Conservation (phyloP, 37 sponge, comb jelly and placozoan genomes). For the Dysidea cf. avara region DNA sequence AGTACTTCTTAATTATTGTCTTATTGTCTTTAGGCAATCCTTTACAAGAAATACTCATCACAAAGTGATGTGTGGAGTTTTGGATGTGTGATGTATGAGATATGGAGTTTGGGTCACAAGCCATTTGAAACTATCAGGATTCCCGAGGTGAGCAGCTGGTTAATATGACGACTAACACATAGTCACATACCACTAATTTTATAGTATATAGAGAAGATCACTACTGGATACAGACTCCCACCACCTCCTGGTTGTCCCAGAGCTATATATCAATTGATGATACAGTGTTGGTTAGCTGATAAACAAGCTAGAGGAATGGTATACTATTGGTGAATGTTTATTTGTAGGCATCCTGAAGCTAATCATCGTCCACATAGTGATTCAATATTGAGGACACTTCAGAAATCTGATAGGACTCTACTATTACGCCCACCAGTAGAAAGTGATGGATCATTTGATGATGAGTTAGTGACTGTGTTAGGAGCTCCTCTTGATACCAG, state of each 20-base stretch:
- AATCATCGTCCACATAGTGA: conserved; percentile 25
- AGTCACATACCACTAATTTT: background rate
- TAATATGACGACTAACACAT: background rate
- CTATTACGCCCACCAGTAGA: conserved; percentile 24
- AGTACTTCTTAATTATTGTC: background rate
- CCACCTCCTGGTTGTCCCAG: conserved; percentile 34
- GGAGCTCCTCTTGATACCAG: conserved; percentile 58
- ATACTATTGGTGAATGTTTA: conserved; percentile 3
- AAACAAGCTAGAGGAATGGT: background rate
- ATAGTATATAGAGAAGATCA: conserved; percentile 1
- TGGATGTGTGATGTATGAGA: conserved; percentile 46
- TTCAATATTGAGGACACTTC: conserved; percentile 20
- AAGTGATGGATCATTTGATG: background rate
- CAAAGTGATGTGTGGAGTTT: conserved; percentile 55
- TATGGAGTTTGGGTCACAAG: conserved; percentile 43
- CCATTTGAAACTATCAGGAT: conserved; percentile 12
- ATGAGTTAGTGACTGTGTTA: conserved; percentile 1
- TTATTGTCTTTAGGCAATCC: conserved; percentile 22
- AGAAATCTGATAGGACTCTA: conserved; percentile 10
- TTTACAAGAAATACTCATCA: conserved; percentile 22
- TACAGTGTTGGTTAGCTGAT: conserved; percentile 15
- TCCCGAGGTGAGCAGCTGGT: background rate
- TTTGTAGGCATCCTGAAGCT: conserved; percentile 45
- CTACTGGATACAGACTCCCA: conserved; percentile 20
- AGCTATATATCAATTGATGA: conserved; percentile 20